Evolutionary conservation across 2,113 vertebrate species (phyloP), one percentile per base, ranked within the genome.

Genomic region (Chloroceryle aenea): DNA sequence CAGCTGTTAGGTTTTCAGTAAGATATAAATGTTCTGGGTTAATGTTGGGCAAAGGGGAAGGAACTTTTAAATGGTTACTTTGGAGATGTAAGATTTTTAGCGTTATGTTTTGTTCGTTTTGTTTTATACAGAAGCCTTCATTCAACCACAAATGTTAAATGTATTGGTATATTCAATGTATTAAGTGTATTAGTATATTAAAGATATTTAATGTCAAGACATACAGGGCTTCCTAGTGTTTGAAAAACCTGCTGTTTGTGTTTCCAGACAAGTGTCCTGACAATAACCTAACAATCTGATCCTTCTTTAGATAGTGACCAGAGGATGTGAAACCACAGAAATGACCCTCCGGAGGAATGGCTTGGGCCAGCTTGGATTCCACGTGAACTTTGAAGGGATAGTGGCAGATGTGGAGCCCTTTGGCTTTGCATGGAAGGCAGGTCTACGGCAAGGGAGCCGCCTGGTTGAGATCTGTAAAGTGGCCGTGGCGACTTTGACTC

Each of bases 391-490:
- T 58, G 99, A 99, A 96, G 99, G 99, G 25, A 99, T 99, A 12
- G 99, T 99, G 62, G 99, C 99, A 0, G 99, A 99, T 1, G 99
- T 99, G 93, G 99, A 99, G 90, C 99, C 99, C 17, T 99, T 99
- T 21, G 99, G 99, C 67, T 99, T 99, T 36, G 99, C 99, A 27
- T 99, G 99, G 99, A 99, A 99, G 93, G 99, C 99, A 0, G 99
- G 99, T 29, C 97, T 99, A 10, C 98, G 99, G 69, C 99, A 99
- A 87, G 99, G 99, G 62, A 99, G 99, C 95, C 99, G 99, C 13
- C 98, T 99, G 21, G 99, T 99, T 80, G 99, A 99, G 97, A 99
- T 99, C 96, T 99, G 99, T 96, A 99, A 99, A 96, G 99, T 99
- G 95, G 99, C 99, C 0, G 99, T 99, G 75, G 99, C 99, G 25